These are phyloP conservation scores for Fistularia tabacaria DNA, from an alignment of 2,797 vertebrate species.

Conservation along the genomic window DNA sequence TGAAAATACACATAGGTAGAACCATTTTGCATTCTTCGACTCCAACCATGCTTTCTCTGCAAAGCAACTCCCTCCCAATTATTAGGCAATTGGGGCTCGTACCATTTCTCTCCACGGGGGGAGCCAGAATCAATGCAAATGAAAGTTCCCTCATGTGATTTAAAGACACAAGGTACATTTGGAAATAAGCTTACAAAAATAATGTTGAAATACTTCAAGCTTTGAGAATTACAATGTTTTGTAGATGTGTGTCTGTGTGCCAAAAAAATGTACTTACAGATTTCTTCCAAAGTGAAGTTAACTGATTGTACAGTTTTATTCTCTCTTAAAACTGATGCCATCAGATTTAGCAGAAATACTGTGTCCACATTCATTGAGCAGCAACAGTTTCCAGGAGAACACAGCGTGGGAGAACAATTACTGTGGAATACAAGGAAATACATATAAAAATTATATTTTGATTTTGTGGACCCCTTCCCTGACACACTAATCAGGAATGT, in stretches of 20 bases:
- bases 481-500: too few species aligned
- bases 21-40: too few species aligned
- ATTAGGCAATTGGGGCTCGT: too few species aligned
- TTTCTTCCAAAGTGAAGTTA: fast-evolving
- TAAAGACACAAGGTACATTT: too few species aligned
- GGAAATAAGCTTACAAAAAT: too few species aligned
- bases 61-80: too few species aligned
- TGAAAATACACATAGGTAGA: too few species aligned
- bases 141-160: too few species aligned
- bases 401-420: background rate
- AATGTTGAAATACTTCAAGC: too few species aligned
- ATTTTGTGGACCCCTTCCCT: too few species aligned
- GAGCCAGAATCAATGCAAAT: too few species aligned
- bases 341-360: fast-evolving
- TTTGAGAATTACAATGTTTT: background rate
- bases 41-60: too few species aligned
- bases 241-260: background rate
- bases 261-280: slow-evolving; percentile 33
- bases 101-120: background rate
- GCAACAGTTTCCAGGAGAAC: slow-evolving; percentile 13
- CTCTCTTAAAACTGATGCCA: slow-evolving; percentile 2
- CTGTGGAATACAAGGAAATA: slow-evolving; percentile 19
- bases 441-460: background rate
- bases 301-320: fast-evolving
- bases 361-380: fast-evolving